Base-by-base conservation (phyloP, 2,113 vertebrate genomes). In the Bubo scandiacus region DNA sequence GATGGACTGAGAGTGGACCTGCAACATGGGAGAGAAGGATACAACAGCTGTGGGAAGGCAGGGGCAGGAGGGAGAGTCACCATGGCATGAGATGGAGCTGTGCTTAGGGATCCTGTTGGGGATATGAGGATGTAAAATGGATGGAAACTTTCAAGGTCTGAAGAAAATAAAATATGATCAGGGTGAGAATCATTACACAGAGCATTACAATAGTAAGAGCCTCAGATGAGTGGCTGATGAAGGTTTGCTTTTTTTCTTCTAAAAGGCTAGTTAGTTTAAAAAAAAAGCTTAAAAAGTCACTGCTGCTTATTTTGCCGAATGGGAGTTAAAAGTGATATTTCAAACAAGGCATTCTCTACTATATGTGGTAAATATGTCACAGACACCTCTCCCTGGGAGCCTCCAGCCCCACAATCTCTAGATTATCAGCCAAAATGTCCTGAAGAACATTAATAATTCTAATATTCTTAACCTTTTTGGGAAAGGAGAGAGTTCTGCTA, bases 1-100 rank as follows among this genome's bases (percentile, higher is more conserved):
- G 32, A 19, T 40, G 66, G 43, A 25, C 36, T 34, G 38, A 32
- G 16, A 19, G 12, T 19, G 21, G 17, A 58, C 9, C 8, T 2
- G 0, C 3, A 32, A 20, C 21, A 5, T 11, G 15, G 29, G 75
- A 55, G 29, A 65, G 32, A 47, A 55, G 10, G 21, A 5, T 34
- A 5, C 3, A 2, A 49, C 15, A 58, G 6, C 18, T 3, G 1
- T 8, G 36, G 43, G 43, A 30, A 36, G 32, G 21, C 21, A 58
- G 43, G 21, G 25, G 3, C 34, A 42, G n/a, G 47, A 73, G 34
- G n/a, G 12, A 67, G 20, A 63, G 11, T 3, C 38, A 32, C 9
- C 0, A 0, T 27, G 57, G 19, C 8, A 5, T 0, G 38, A 12
- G 10, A 14, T 18, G 38, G 32, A 80, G 8, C 54, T 88, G 49